phyloP scores from a whole-genome alignment of 2,888 invertebrate genomes.

The Drosophila robusta region DNA sequence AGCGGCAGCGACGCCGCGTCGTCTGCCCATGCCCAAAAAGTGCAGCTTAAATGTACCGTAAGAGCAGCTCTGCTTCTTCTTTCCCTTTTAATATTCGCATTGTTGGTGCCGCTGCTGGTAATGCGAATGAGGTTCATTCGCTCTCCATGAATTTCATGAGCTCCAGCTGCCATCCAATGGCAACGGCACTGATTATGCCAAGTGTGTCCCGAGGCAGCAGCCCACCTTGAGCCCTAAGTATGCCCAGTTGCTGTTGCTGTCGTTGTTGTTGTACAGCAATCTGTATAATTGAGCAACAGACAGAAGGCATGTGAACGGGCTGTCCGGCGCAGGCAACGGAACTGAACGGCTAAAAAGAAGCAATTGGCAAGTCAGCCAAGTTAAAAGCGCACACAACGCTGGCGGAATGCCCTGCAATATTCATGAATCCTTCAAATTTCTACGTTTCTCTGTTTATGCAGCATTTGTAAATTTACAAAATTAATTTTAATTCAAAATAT shows the following conservation, averaged over 20 bases:
- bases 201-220: slow-evolving; percentile 34
- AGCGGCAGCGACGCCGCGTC: too few relatives aligned
- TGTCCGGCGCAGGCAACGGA: slow-evolving; percentile 33
- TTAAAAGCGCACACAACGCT: background rate
- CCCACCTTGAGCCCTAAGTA: slow-evolving; percentile 44
- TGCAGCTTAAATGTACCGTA: slow-evolving; percentile 52
- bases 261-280: slow-evolving; percentile 43
- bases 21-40: too few relatives aligned
- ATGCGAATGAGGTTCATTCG: slow-evolving; percentile 44
- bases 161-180: slow-evolving; percentile 31
- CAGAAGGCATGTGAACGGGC: slow-evolving; percentile 30
- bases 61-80: slow-evolving; percentile 13
- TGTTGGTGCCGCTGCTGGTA: slow-evolving; percentile 2
- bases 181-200: slow-evolving; percentile 69
- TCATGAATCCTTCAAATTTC: too few relatives aligned
- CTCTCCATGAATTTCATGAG: slow-evolving; percentile 71
- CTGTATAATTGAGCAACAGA: slow-evolving; percentile 73
- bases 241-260: slow-evolving; percentile 15
- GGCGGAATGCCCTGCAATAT: slow-evolving; percentile 2
- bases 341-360: slow-evolving; percentile 53
- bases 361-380: slow-evolving; percentile 29
- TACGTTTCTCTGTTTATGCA: too few relatives aligned
- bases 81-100: slow-evolving; percentile 1
- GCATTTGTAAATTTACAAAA: too few relatives aligned
- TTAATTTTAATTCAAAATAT: too few relatives aligned